Evolutionary conservation across 2,797 vertebrate species (phyloP), one percentile per base, ranked within the genome.

Genomic region (Neosilurus mollespiculum): DNA sequence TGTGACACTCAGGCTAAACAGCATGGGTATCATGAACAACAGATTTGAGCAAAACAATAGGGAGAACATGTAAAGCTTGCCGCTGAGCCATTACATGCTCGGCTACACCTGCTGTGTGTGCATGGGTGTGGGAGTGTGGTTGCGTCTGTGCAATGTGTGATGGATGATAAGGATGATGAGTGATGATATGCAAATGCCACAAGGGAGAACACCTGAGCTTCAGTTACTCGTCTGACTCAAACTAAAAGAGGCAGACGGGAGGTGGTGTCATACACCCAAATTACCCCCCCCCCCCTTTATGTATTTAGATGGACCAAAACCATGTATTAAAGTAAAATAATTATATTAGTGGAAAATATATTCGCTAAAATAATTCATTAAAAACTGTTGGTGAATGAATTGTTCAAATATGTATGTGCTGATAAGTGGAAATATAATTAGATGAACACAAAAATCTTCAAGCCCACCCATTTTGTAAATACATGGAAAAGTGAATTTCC

Each of bases 111-210:
- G 78, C 80, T 79, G 65, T 81, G 30, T 81, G 62, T 70, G 73
- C 34, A 80, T 84, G 59, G 65, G 75, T 83, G 58, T 70, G 56
- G 62, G 77, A 76, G 72, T 49, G 75, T 49, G 79, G 61, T 64
- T 67, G 67, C 15, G 72, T 67, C 79, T 85, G 91, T 90, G 89
- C 88, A 51, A 86, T 79, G 89, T 91, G 91, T 94, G 93, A 94
- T 93, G 91, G 91, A 93, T 93, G 92, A 91, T 64, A 88, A 88
- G 90, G 90, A 92, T 94, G 91, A 93, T 93, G 90, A 94, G 90
- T 91, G 90, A 93, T 93, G 92, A 93, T 93, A 90, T 91, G 89
- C 87, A 58, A 89, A 88, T 87, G 89, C 90, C 91, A 90, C 89
- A 12, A 65, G 92, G 92, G 93, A 94, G 89, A 94, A 94, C 92